phyloP scores from a whole-genome alignment of 1,140 invertebrate species.

The Drosophila kanapiae region DNA sequence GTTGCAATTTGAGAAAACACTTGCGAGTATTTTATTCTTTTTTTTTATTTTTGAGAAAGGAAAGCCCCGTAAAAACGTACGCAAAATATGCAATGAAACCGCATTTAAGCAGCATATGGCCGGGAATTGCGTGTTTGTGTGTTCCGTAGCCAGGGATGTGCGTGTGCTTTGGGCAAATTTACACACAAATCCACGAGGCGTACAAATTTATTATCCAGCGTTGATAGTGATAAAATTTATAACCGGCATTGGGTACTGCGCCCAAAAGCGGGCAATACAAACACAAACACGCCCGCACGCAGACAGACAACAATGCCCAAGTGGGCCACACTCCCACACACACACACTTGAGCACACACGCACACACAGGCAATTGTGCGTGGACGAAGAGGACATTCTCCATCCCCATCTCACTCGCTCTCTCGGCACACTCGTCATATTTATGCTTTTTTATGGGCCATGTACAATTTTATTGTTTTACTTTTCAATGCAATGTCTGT shows the following conservation, averaged over 20 bases:
- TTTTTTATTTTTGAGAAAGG: not conserved
- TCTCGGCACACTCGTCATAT: slow-evolving; percentile 62
- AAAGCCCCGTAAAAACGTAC: slow-evolving; percentile 27
- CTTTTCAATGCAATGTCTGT: slow-evolving; percentile 61
- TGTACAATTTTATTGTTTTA: slow-evolving; percentile 79
- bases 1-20: slow-evolving; percentile 34
- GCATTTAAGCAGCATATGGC: slow-evolving; percentile 65
- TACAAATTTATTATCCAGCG: slow-evolving; percentile 70
- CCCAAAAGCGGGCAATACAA: slow-evolving; percentile 64
- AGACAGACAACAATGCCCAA: slow-evolving; percentile 65
- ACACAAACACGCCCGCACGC: slow-evolving; percentile 17
- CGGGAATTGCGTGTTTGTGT: slow-evolving; percentile 1
- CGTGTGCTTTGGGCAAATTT: slow-evolving; percentile 58
- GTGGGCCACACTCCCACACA: slow-evolving; percentile 41
- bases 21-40: slow-evolving; percentile 18
- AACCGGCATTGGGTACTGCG: slow-evolving; percentile 58
- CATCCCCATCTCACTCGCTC: not conserved
- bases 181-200: slow-evolving; percentile 74
- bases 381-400: slow-evolving; percentile 21
- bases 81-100: slow-evolving; percentile 65
- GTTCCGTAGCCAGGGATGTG: not conserved
- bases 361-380: slow-evolving; percentile 48
- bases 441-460: slow-evolving; percentile 73
- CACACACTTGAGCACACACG: slow-evolving; percentile 15
- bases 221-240: slow-evolving; percentile 82